Evolutionary conservation across 2,888 invertebrate genomes (phyloP), one percentile per base, ranked within the genome.

Genomic region (Cantharis rustica): DNA sequence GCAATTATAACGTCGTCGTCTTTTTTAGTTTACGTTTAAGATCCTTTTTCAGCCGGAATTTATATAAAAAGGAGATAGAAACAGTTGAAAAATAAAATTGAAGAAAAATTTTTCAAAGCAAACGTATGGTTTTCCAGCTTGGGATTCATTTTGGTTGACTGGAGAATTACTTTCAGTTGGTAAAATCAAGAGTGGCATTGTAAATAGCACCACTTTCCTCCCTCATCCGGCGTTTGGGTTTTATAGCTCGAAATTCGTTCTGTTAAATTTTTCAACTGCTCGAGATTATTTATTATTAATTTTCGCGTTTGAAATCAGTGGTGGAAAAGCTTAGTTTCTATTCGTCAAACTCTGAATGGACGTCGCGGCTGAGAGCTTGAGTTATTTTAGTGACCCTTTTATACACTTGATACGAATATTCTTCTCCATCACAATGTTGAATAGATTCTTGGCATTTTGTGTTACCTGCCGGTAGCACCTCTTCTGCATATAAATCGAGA

Each of bases 401-500:
- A 70, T 70, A 20, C 20, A 16, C 68, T 64, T 47, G 27, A 61
- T 26, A 31, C 26, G 69, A 73, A 73, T 69, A 68, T 73, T 68
- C 73, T 69, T 68, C 62, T 61, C 61, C 69, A 31, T 26, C 62
- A 72, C 66, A 66, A 72, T 73, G 64, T 73, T 68, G 61, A 68
- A 47, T 68, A 23, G 63, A 73, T 26, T 73, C 73, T 68, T 15
- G 64, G 63, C 64, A 66, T 66, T 70, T 62, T 69, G 26, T 73
- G 73, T 26, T 75, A 75, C 75, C 75, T 75, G 71, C 75, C 47
- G 61, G 63, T 17, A 27, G 75, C 31, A 70, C 62, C 69, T 71
- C 63, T 61, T 69, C 72, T 72, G 68, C 72, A 75, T 75, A 75
- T 75, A 75, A 75, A 75, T 72, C 75, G 71, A 72, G 71, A 68